Conservation (phyloP, 2,888 invertebrate species). For the Philaethria dido region DNA sequence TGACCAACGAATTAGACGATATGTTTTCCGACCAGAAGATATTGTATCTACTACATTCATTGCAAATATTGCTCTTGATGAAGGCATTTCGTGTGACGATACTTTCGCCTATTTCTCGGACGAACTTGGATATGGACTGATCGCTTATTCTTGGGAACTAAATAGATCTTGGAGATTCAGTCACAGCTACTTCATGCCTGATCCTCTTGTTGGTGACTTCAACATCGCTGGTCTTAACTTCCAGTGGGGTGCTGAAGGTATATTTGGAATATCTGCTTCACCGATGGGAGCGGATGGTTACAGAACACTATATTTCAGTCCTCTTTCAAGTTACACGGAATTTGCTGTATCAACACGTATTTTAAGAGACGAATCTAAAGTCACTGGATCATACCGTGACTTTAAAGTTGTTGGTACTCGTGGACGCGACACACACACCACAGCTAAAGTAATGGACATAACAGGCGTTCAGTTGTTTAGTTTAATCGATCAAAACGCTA, state of each 20-base stretch:
- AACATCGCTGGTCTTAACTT: conserved; percentile 92
- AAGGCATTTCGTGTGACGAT: conserved; percentile 89
- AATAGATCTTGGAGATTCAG: conserved; percentile 91
- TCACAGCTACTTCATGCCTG: conserved; percentile 92
- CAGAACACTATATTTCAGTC: conserved; percentile 90
- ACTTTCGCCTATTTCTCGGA: conserved; percentile 92
- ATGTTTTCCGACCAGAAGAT: conserved; percentile 88
- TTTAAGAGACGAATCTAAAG: conserved; percentile 87
- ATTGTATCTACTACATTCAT: conserved; percentile 91
- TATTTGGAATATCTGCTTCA: conserved; percentile 90
- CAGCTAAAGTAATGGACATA: conserved; percentile 89
- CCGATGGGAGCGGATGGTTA: conserved; percentile 87
- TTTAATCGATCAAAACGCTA: conserved; percentile 91
- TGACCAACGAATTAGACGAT: conserved; percentile 87
- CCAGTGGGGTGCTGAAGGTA: conserved; percentile 93
- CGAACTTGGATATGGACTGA: conserved; percentile 91
- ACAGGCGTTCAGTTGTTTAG: conserved; percentile 90
- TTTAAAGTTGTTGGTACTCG: conserved; percentile 87
- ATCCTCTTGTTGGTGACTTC: conserved; percentile 90
- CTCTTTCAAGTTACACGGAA: conserved; percentile 90
- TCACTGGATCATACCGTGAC: conserved; percentile 88
- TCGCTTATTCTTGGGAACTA: conserved; percentile 90
- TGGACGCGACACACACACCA: conserved; percentile 87
- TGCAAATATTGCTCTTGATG: conserved; percentile 93
- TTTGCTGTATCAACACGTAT: conserved; percentile 91